Base-by-base conservation (phyloP, 2,797 vertebrate species). In the Acanthornis magna region DNA sequence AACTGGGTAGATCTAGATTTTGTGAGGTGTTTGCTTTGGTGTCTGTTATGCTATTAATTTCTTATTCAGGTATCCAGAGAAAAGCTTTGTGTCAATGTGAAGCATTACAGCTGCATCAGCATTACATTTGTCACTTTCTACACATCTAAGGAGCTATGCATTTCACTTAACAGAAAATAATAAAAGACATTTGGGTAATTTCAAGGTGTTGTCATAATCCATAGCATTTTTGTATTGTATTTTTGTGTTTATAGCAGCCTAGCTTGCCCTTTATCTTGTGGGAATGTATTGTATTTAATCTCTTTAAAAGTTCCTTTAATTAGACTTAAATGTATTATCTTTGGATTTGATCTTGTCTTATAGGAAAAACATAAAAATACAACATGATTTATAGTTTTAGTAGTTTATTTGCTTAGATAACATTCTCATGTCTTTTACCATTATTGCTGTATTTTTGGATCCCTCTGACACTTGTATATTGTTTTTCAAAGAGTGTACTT, bases 41-140 rank as follows among this genome's bases (percentile, higher is more conserved):
- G 68, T 74, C 86, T 91, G 38, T 87, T 77, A 16, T 8, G 84
- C 78, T 94, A 72, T 89, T 93, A 67, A 91, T 95, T 94, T 95
- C 68, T 42, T 91, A 7, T 88, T 80, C 55, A 75, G 70, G 70
- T 91, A 85, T 77, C 83, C 85, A 77, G 58, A 87, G 86, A 51
- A 89, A 89, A 93, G 47, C 54, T 42, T 0, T 68, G 29, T 92
- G 68, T 94, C 92, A 77, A 15, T 22, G 36, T 93, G 81, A 94
- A 89, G 65, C 68, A 85, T 89, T 91, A 23, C n/a, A 57, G 30
- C 66, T 77, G 75, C 75, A 62, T 67, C 65, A 74, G 57, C 72
- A 65, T 54, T 62, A 3, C 58, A 70, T 91, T 80, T 91, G 42
- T 93, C 91, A 83, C 50, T 76, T 93, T 88, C 22, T 94, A 36